A percentile compares a stretch with the other conserved stretches of the same genome.
These are phyloP conservation scores for Recurvirostra avosetta DNA, from an alignment of 2,113 vertebrate species.

Conservation along the genomic window DNA sequence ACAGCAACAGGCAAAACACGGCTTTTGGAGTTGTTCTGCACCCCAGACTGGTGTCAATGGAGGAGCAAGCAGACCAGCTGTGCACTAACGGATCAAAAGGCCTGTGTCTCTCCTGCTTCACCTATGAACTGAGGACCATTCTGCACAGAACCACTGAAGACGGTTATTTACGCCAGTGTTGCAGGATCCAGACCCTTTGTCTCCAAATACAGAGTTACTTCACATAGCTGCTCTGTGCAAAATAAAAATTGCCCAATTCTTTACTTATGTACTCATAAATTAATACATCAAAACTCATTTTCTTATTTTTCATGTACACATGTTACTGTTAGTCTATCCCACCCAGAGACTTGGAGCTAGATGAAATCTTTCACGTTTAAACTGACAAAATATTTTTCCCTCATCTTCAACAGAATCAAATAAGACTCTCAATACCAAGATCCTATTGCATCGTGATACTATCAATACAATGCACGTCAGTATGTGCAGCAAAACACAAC, in stretches of 20 bases:
- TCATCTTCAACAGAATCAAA: background rate
- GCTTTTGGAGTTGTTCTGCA: background rate
- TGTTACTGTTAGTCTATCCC: background rate
- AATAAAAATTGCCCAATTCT: background rate
- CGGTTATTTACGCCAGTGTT: background rate
- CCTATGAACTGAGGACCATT: accelerated
- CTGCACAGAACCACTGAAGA: background rate
- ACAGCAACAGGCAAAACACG: background rate
- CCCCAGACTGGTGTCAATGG: background rate
- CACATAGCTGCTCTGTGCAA: background rate
- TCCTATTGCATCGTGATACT: background rate
- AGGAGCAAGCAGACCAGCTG: background rate
- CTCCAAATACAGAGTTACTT: background rate
- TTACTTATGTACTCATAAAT: background rate
- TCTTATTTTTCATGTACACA: background rate
- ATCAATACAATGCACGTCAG: background rate
- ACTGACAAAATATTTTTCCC: background rate
- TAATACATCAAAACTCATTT: background rate
- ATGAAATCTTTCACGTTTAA: background rate
- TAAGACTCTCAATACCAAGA: background rate
- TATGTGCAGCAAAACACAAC: background rate
- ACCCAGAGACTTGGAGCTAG: background rate
- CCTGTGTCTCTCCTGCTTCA: background rate
- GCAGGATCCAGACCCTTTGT: background rate
- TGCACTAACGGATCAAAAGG: background rate